A percentile compares a stretch with the other conserved stretches of the same genome.
Conservation (phyloP, 2,113 vertebrate species). For the Microtus oregoni region DNA sequence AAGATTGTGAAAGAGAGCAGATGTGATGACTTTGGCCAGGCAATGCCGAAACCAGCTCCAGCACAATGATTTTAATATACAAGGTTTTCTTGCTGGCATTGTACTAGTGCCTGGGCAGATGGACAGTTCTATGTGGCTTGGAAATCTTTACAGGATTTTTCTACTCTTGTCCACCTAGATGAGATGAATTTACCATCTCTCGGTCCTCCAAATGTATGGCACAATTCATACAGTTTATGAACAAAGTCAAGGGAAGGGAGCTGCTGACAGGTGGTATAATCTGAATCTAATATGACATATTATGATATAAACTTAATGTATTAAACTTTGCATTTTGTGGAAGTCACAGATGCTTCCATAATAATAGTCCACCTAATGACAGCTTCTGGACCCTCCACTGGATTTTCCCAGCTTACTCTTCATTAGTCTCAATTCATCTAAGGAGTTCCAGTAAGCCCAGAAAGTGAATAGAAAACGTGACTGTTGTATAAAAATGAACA, state of each 20-base stretch:
- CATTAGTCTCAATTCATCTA: not conserved
- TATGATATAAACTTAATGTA: no score
- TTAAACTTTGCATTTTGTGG: not conserved
- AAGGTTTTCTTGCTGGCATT: not conserved
- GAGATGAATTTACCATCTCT: not conserved
- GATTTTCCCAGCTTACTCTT: not conserved
- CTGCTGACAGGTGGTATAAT: not conserved
- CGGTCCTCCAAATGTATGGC: not conserved
- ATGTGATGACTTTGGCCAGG: not conserved
- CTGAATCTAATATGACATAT: not conserved
- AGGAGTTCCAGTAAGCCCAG: not conserved
- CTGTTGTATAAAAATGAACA: not conserved
- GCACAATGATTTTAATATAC: not conserved
- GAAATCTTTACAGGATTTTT: not conserved
- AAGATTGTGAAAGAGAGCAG: not conserved
- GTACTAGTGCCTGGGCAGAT: not conserved
- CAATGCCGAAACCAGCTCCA: not conserved
- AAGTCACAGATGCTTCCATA: not conserved
- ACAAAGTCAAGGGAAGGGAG: not conserved
- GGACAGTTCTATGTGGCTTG: not conserved
- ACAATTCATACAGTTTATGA: not conserved
- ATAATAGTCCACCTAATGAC: fast-evolving
- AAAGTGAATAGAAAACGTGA: not conserved
- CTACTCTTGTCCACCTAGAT: not conserved
- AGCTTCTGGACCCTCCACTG: no score